These are phyloP conservation scores for Perca schrenkii DNA, from an alignment of 2,113 vertebrate species.

Conservation along the genomic window DNA sequence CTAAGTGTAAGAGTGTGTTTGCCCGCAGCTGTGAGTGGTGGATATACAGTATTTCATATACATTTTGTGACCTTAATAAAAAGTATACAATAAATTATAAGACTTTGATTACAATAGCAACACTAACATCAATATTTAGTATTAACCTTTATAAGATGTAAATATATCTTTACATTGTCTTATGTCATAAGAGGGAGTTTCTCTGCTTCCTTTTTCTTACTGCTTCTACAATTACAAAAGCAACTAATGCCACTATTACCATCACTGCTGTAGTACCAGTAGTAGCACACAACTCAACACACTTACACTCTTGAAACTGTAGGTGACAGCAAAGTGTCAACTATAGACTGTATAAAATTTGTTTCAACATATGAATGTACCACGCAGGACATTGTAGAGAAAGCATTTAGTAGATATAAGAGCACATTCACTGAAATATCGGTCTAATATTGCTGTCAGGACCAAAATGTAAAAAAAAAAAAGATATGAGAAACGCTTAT, in stretches of 20 bases:
- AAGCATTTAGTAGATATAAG: neutral
- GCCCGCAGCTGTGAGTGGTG: no score
- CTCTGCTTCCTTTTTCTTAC: neutral
- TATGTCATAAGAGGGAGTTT: neutral
- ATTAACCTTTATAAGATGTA: neutral
- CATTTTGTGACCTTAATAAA: neutral
- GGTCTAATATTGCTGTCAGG: neutral
- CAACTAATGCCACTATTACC: no score
- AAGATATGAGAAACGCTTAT: neutral
- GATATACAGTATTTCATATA: neutral
- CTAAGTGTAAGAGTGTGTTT: neutral
- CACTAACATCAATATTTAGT: neutral
- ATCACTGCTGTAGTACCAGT: neutral
- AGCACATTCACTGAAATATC: neutral
- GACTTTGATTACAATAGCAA: neutral
- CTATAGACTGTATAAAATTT: no score
- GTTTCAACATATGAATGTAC: neutral
- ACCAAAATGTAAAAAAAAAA: neutral
- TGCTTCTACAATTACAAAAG: neutral
- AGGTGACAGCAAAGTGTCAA: conserved; percentile 66
- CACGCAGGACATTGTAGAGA: neutral
- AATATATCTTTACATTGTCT: neutral
- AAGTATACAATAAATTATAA: neutral
- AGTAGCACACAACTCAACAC: neutral
- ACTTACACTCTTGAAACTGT: conserved; percentile 54